Percentiles rank a stretch among this genome's conserved stretches.
phyloP scores from a whole-genome alignment of 2,113 vertebrate species.

The Raphicerus campestris region DNA sequence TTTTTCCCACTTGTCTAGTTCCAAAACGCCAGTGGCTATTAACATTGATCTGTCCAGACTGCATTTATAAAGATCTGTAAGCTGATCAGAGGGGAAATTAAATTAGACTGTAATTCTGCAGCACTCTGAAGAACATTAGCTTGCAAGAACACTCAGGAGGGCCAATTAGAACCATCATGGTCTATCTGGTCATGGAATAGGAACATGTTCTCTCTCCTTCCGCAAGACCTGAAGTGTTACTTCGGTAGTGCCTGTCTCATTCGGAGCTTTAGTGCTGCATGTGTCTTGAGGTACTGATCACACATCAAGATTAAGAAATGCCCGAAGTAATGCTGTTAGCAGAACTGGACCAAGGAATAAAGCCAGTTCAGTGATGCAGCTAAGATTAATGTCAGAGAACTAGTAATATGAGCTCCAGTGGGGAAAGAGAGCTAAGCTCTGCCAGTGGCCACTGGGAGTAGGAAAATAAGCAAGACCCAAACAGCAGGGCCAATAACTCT shows the following conservation, averaged over 20 bases:
- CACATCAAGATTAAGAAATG: slow-evolving; percentile 62
- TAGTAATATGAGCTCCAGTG: slow-evolving; percentile 38
- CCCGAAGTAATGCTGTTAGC: slow-evolving; percentile 62
- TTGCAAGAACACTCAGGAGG: slow-evolving; percentile 67
- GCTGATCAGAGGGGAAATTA: slow-evolving; percentile 71
- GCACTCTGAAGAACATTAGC: slow-evolving; percentile 69
- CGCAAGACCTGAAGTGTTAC: slow-evolving; percentile 42
- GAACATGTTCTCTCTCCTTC: slow-evolving; percentile 49
- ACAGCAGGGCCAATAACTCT: not conserved
- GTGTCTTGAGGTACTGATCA: slow-evolving; percentile 49
- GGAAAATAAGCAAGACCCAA: slow-evolving; percentile 33
- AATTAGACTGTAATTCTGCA: slow-evolving; percentile 71
- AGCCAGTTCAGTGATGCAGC: slow-evolving; percentile 46
- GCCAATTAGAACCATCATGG: slow-evolving; percentile 65
- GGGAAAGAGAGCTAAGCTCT: slow-evolving; percentile 27
- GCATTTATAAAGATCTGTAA: slow-evolving; percentile 73
- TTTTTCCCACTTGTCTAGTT: slow-evolving; percentile 57
- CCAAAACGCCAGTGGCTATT: slow-evolving; percentile 60
- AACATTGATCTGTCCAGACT: slow-evolving; percentile 69
- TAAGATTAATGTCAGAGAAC: slow-evolving; percentile 58
- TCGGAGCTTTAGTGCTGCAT: slow-evolving; percentile 32
- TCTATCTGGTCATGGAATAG: slow-evolving; percentile 28
- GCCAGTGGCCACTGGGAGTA: not conserved
- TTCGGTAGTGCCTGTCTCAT: slow-evolving; percentile 44
- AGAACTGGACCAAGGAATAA: slow-evolving; percentile 27